A percentile compares a stretch with the other conserved stretches of the same genome.
These are phyloP conservation scores for Calidris pygmaea DNA, from an alignment of 2,113 vertebrate species.

Conservation along the genomic window DNA sequence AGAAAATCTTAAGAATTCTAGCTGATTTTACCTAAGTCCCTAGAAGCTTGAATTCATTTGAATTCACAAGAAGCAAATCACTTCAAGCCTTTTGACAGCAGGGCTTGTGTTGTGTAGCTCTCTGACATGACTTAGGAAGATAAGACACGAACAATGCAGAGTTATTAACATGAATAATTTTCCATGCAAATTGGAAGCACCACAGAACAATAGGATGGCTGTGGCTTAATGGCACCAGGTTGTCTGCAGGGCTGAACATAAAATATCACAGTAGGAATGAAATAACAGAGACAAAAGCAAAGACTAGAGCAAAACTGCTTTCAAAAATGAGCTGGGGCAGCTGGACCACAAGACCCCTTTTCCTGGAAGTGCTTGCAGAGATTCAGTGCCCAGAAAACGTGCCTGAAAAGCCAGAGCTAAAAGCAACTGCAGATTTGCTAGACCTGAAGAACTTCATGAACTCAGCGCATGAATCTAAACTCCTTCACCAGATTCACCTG, in stretches of 20 bases:
- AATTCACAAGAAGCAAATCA: not conserved
- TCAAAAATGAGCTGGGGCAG: not conserved
- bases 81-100: not conserved
- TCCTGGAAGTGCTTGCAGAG: not conserved
- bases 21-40: not conserved
- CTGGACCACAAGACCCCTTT: not conserved
- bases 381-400: not conserved
- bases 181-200: slow-evolving; percentile 31
- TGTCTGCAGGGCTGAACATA: not conserved
- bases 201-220: not conserved
- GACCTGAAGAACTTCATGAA: not conserved
- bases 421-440: not conserved
- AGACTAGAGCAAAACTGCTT: not conserved
- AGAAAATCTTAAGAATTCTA: not conserved
- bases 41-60: not conserved
- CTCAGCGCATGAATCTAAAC: not conserved
- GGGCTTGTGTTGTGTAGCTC: not conserved
- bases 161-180: slow-evolving; percentile 46
- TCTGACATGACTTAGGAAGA: slow-evolving; percentile 29
- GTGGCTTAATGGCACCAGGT: not conserved
- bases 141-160: slow-evolving; percentile 40
- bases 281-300: not conserved
- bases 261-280: not conserved
- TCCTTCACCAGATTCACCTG: not conserved
- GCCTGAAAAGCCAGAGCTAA: not conserved